Base-by-base conservation (phyloP, 2,888 invertebrate genomes). In the Tachina lurida region DNA sequence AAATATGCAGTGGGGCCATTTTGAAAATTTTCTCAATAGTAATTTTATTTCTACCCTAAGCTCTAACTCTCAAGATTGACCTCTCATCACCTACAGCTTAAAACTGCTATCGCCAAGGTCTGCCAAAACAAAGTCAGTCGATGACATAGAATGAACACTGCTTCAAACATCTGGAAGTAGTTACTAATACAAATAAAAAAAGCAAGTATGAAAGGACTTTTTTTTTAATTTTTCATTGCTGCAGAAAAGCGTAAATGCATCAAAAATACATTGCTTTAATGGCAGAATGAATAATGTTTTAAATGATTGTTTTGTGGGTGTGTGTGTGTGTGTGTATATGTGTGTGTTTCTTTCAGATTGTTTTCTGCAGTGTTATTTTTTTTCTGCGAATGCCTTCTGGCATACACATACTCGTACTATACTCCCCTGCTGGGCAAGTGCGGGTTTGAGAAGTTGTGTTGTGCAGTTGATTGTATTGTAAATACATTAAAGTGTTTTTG, bases 201-300 rank as follows among this genome's bases (percentile, higher is more conserved):
- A 80, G 52, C 60, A 58, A 65, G 62, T 52, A 49, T 19, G 31
- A 31, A n/a, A 52, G 31, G 43, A 49, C 31, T 60, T 62, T 9
- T 19, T 58, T 49, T 13, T 58, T 45, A 49, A 9, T 8, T 52
- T 52, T 65, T 73, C 45, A 56, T n/a, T 49, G 13, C 62, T 58
- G 22, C 15, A 56, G 56, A 41, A 73, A 68, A 56, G 56, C 56
- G 76, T 67, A 54, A 81, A 81, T 81, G 76, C 80, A 71, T 67
- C 58, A 82, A 82, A 73, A 86, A 67, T 71, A 73, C 76, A 71
- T 86, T 76, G 73, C 68, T 83, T 83, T 79, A 68, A 83, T 80
- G 49, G 67, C 67, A 76, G 62, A 76, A 76, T 43, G 67, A 43
- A 56, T 68, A 83, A 73, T 71, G 56, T 65, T 76, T 83, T 76